Evolutionary conservation across 2,113 vertebrate genomes (phyloP).

Genomic region (Mola mola): DNA sequence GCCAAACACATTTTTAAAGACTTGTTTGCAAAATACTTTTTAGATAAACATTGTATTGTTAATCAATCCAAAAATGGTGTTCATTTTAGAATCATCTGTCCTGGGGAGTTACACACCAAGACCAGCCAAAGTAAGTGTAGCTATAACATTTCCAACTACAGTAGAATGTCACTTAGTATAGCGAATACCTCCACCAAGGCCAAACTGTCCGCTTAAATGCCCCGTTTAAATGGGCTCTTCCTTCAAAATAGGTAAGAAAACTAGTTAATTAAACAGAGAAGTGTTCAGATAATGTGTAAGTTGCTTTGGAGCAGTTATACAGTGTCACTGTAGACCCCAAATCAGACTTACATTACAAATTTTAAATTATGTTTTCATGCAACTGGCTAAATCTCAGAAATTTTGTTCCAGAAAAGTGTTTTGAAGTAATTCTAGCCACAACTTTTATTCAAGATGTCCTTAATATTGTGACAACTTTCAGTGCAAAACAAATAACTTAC

Average conservation of each 20-base stretch:
- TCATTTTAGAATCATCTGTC: slow-evolving; percentile 81
- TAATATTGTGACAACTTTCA: not conserved
- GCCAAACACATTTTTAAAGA: no score
- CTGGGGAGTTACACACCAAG: slow-evolving; percentile 82
- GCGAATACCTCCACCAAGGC: no score
- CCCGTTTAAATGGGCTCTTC: no score
- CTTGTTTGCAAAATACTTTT: no score
- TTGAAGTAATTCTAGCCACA: not conserved
- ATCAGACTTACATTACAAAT: not conserved
- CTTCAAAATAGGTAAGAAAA: no score
- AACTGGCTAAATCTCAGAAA: not conserved
- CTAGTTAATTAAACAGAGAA: no score
- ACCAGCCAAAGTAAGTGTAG: slow-evolving; percentile 79
- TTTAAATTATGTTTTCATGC: not conserved
- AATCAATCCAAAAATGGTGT: no score
- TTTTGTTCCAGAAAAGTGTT: not conserved
- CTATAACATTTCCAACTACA: slow-evolving; percentile 2
- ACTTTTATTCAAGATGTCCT: not conserved
- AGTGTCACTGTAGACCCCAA: not conserved
- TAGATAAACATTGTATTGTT: no score
- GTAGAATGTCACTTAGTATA: no score
- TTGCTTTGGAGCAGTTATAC: not conserved
- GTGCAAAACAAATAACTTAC: no score
- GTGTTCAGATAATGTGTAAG: not conserved
- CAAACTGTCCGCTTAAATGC: no score